Conservation (phyloP, 2,797 vertebrate genomes). For the Thalassophryne amazonica region DNA sequence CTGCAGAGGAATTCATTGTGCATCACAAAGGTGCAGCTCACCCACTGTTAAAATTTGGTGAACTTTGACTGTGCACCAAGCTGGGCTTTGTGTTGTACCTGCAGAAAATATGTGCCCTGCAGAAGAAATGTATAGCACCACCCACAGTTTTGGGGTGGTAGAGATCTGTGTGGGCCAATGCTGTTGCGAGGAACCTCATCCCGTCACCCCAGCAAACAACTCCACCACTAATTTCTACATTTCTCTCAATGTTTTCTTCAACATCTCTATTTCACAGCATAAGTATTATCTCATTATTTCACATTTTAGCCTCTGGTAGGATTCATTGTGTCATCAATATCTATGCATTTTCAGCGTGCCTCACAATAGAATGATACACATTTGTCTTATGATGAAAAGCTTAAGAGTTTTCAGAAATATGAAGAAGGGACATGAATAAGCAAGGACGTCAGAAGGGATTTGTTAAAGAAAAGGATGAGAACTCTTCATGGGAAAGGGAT, state of each 20-base stretch:
- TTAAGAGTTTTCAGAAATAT: not conserved
- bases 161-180: too few species aligned
- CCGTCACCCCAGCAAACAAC: conserved; percentile 3
- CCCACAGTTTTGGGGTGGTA: too few species aligned
- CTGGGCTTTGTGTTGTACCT: too few species aligned
- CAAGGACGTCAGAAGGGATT: not conserved
- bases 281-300: too few species aligned
- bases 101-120: too few species aligned
- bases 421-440: not conserved
- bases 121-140: too few species aligned
- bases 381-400: not conserved
- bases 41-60: too few species aligned
- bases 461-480: not conserved
- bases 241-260: conserved; percentile 19
- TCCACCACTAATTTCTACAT: conserved; percentile 13
- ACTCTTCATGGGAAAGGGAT: too few species aligned
- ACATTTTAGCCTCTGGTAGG: not conserved
- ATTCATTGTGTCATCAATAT: conserved; percentile 11
- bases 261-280: conserved; percentile 14
- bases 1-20: too few species aligned
- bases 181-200: conserved; percentile 18
- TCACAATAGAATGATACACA: not conserved
- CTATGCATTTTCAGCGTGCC: conserved; percentile 4
- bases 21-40: too few species aligned
- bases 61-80: too few species aligned